These are phyloP conservation scores for Drosophila phalerata DNA, from an alignment of 2,888 invertebrate genomes.

Conservation along the genomic window DNA sequence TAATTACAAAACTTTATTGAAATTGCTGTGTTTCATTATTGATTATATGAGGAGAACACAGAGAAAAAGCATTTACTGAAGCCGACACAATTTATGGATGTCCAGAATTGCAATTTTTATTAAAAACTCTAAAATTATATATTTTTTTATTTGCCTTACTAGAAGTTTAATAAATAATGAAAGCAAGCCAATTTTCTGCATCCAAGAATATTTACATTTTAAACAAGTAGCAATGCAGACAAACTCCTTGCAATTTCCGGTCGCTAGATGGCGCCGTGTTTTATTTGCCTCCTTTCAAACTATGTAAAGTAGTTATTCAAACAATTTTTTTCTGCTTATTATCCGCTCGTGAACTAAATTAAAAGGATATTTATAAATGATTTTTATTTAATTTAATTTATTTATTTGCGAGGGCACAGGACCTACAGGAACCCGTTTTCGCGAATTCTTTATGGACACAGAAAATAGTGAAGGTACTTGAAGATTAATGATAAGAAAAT, in stretches of 20 bases:
- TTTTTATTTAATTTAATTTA: background rate
- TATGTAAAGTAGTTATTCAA: background rate
- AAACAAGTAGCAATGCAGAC: background rate
- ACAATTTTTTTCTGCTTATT: background rate
- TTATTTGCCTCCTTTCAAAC: background rate
- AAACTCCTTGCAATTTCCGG: background rate
- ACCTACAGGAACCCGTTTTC: background rate
- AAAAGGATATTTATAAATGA: background rate
- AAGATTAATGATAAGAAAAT: background rate
- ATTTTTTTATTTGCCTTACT: no score
- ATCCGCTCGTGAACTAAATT: background rate
- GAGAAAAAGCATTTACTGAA: background rate
- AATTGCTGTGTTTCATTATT: background rate
- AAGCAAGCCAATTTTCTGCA: background rate
- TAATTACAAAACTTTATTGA: background rate
- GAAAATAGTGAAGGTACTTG: background rate
- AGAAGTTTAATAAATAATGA: background rate
- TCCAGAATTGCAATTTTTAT: no score
- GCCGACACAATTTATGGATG: background rate
- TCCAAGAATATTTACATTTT: background rate
- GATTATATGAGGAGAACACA: background rate
- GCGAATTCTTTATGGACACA: background rate
- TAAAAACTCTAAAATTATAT: no score
- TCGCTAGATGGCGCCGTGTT: background rate
- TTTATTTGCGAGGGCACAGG: background rate